phyloP scores from a whole-genome alignment of 2,888 invertebrate species.

The Peribatodes rhomboidaria region DNA sequence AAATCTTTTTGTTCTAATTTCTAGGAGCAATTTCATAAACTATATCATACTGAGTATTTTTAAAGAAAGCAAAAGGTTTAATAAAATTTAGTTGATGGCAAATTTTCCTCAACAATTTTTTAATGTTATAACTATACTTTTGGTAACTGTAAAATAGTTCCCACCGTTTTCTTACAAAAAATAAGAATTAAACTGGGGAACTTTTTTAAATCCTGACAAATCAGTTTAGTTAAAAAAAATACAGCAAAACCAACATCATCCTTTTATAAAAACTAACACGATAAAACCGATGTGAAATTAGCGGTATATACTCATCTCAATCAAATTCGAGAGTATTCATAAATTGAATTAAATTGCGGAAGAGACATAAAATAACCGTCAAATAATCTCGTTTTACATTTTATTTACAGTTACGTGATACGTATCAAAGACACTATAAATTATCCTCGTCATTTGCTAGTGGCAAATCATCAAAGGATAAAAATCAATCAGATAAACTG shows the following conservation, averaged over 20 bases:
- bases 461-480: constrained; percentile 32
- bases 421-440: constrained; percentile 3
- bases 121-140: too few species aligned
- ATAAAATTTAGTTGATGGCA: too few species aligned
- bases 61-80: too few species aligned
- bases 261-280: not conserved
- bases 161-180: too few species aligned
- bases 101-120: too few species aligned
- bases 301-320: not conserved
- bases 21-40: too few species aligned
- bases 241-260: not conserved
- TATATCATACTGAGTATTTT: too few species aligned
- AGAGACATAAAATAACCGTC: constrained; percentile 33
- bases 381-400: constrained; percentile 4
- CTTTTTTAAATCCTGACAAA: too few species aligned
- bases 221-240: not conserved
- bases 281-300: not conserved
- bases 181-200: too few species aligned
- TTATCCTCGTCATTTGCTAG: constrained; percentile 4
- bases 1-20: constrained; percentile 3
- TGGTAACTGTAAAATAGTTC: too few species aligned
- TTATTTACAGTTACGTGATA: constrained; percentile 5
- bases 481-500: constrained; percentile 37
- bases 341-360: constrained; percentile 30
- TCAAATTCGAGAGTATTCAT: constrained; percentile 21